These are phyloP conservation scores for Vanacampus margaritifer DNA, from an alignment of 2,113 vertebrate genomes.

Conservation along the genomic window DNA sequence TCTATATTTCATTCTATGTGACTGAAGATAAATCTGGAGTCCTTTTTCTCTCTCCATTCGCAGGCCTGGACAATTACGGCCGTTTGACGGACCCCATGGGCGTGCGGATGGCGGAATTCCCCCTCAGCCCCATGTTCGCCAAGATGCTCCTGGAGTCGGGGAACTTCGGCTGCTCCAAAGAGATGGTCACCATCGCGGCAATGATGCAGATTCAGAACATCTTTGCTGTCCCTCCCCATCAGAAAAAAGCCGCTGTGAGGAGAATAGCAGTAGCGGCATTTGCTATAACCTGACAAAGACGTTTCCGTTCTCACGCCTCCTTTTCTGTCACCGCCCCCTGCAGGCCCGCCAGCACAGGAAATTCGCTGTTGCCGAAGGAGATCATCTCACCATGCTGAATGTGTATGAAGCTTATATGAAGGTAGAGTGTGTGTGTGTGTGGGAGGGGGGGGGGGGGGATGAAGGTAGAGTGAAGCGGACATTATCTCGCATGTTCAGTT, in stretches of 20 bases:
- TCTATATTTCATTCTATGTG: too few relatives aligned
- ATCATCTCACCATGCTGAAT: constrained; percentile 98
- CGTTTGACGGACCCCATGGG: constrained; percentile 90
- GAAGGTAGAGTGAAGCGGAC: constrained; percentile 77
- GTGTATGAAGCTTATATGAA: constrained; percentile 96
- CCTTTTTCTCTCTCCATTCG: constrained; percentile 15
- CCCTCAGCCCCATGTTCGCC: constrained; percentile 96
- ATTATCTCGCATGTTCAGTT: background rate
- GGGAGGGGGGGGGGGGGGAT: too few relatives aligned
- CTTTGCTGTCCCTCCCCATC: constrained; percentile 85
- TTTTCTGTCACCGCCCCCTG: constrained; percentile 21
- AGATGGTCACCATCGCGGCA: constrained; percentile 92
- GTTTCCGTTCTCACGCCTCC: constrained; percentile 19
- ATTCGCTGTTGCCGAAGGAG: constrained; percentile 96
- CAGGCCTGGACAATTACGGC: constrained; percentile 95
- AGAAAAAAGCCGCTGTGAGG: constrained; percentile 90
- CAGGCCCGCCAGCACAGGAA: constrained; percentile 90
- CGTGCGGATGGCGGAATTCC: constrained; percentile 94
- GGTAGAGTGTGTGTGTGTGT: too few relatives aligned
- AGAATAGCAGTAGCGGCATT: constrained; percentile 19
- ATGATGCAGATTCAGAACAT: constrained; percentile 99
- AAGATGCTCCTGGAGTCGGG: constrained; percentile 99
- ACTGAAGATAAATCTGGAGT: constrained; percentile 5
- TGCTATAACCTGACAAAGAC: constrained; percentile 13
- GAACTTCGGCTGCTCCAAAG: constrained; percentile 95